Evolutionary conservation across 2,113 vertebrate species (phyloP).

Genomic region (Chloroceryle aenea): DNA sequence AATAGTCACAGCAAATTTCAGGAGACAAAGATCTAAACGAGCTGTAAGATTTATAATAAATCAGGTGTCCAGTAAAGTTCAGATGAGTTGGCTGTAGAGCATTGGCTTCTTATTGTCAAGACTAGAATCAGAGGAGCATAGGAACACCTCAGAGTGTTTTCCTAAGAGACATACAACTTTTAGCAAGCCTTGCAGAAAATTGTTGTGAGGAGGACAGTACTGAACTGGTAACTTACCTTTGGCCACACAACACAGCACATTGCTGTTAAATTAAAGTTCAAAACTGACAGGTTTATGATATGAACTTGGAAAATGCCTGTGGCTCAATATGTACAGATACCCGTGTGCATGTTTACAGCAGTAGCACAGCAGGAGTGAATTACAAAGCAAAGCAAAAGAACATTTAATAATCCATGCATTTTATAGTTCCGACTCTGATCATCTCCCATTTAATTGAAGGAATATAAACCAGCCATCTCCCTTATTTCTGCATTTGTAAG

Average conservation of each 20-base stretch:
- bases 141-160: background rate
- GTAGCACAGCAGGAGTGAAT: background rate
- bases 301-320: background rate
- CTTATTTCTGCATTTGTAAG: background rate
- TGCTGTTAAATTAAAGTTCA: background rate
- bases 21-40: background rate
- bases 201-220: background rate
- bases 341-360: background rate
- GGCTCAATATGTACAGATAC: background rate
- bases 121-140: background rate
- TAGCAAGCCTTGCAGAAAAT: background rate
- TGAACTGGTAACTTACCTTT: background rate
- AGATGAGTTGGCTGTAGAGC: background rate
- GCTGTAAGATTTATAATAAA: background rate
- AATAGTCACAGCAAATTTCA: background rate
- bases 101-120: background rate
- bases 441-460: background rate
- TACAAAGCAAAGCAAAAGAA: background rate
- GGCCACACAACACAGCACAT: background rate
- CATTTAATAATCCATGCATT: background rate
- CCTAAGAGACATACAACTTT: background rate
- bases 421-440: background rate
- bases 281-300: background rate
- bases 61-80: background rate
- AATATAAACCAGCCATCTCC: background rate